Percentiles rank a stretch among this genome's conserved stretches.
These are phyloP conservation scores for Nemopilema nomurai DNA, from an alignment of 30 jellyfish, hydroid and myxozoan species.

Conservation along the genomic window DNA sequence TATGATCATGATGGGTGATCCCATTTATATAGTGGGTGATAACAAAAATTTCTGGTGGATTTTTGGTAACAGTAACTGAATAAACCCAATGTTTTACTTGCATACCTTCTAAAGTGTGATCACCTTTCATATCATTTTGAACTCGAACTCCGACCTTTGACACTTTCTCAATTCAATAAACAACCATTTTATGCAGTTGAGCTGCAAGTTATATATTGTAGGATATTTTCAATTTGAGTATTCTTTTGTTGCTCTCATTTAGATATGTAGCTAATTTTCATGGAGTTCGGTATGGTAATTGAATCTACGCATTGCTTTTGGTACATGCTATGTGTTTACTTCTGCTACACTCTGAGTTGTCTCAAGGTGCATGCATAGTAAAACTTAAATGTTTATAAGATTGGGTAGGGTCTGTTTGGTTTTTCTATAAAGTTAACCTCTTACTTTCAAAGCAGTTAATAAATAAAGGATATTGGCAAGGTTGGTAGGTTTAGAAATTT, in stretches of 20 bases:
- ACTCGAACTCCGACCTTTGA: background rate
- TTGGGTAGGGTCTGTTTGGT: too few species aligned
- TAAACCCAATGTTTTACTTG: too few species aligned
- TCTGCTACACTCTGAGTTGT: conserved; percentile 49
- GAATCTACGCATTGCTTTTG: background rate
- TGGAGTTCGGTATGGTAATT: background rate
- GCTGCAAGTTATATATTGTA: background rate
- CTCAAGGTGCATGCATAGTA: background rate
- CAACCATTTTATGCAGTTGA: background rate
- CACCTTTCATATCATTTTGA: background rate
- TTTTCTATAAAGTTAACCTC: too few species aligned
- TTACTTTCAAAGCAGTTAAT: too few species aligned
- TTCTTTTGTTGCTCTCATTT: background rate
- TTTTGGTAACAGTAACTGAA: too few species aligned
- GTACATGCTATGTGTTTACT: conserved; percentile 23
- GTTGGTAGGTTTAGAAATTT: too few species aligned
- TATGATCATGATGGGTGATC: conserved; percentile 11
- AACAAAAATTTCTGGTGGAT: too few species aligned
- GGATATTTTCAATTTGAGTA: background rate
- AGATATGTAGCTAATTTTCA: background rate
- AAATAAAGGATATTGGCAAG: too few species aligned
- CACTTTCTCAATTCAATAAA: background rate
- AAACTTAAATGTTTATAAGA: background rate
- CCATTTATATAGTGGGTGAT: background rate
- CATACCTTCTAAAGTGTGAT: conserved; percentile 16